These are phyloP conservation scores for Sitophilus oryzae DNA, from an alignment of 1,140 invertebrate species.

Conservation along the genomic window DNA sequence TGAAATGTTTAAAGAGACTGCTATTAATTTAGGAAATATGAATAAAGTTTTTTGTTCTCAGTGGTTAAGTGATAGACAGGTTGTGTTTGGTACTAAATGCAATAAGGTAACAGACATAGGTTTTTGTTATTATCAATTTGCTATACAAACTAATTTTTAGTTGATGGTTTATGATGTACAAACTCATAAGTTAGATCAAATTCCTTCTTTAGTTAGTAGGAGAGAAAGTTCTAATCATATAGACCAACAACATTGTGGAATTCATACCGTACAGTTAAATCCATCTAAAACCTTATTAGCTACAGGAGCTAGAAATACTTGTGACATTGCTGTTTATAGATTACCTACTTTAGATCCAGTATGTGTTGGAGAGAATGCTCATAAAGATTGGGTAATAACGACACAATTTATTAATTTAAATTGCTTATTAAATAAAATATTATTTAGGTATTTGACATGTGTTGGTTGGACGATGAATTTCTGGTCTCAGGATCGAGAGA, in stretches of 20 bases:
- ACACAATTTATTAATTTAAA: constrained; percentile 16
- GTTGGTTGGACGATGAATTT: constrained; percentile 94
- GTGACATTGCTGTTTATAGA: constrained; percentile 88
- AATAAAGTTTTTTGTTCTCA: constrained; percentile 96
- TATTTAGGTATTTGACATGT: constrained; percentile 74
- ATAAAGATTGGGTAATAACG: constrained; percentile 89
- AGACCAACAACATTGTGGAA: constrained; percentile 72
- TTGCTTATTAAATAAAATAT: not conserved
- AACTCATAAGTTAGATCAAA: constrained; percentile 73
- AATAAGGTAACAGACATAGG: constrained; percentile 66
- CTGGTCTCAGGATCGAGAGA: constrained; percentile 89
- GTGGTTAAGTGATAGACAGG: constrained; percentile 91
- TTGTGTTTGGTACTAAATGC: constrained; percentile 94
- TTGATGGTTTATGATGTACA: constrained; percentile 79
- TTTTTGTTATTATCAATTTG: constrained; percentile 16
- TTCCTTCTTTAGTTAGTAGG: constrained; percentile 71
- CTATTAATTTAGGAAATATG: constrained; percentile 75
- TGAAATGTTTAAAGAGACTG: constrained; percentile 80
- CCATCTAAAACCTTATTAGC: constrained; percentile 85
- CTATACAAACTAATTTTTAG: constrained; percentile 46
- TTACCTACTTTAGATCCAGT: constrained; percentile 90
- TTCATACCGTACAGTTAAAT: constrained; percentile 91
- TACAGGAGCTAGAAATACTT: constrained; percentile 88
- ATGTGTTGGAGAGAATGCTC: constrained; percentile 87
- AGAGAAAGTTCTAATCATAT: constrained; percentile 48